Evolutionary conservation across 1,140 invertebrate species (phyloP).

Genomic region (Leptinotarsa undecemlineata): DNA sequence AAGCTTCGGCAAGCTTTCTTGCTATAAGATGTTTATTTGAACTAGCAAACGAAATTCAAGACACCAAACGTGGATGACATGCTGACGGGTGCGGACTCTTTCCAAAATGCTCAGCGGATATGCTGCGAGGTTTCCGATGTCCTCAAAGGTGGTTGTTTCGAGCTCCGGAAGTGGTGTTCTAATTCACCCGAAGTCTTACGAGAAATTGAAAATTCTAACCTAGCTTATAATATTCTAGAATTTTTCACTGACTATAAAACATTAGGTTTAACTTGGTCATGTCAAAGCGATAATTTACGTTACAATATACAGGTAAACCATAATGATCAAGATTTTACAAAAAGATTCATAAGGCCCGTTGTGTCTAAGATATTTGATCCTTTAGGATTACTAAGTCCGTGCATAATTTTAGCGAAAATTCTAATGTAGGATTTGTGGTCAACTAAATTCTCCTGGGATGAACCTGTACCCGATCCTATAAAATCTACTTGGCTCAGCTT

Average conservation of each 20-base stretch:
- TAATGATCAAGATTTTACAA: not conserved
- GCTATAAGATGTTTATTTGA: too few species aligned
- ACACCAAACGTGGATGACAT: too few species aligned
- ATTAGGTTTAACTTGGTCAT: constrained; percentile 6
- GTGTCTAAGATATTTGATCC: constrained; percentile 54
- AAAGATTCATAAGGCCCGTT: constrained; percentile 14
- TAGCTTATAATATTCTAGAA: not conserved
- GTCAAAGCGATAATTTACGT: not conserved
- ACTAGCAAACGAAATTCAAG: not conserved
- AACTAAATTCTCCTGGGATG: constrained; percentile 33
- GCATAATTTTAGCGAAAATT: constrained; percentile 50
- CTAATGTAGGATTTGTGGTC: constrained; percentile 54
- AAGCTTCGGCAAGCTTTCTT: too few species aligned
- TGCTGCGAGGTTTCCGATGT: too few species aligned
- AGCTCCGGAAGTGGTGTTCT: constrained; percentile 18
- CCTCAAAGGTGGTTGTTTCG: constrained; percentile 9
- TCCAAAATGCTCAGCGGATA: constrained; percentile 42
- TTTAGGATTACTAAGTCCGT: constrained; percentile 42
- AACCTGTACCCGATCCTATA: constrained; percentile 14
- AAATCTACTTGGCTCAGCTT: constrained; percentile 18
- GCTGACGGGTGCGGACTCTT: too few species aligned
- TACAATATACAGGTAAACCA: not conserved
- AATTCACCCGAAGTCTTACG: not conserved
- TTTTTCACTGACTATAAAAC: not conserved
- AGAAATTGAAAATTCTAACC: not conserved